Evolutionary conservation across 2,113 vertebrate genomes (phyloP).

Genomic region (Cricetomys ansorgei): DNA sequence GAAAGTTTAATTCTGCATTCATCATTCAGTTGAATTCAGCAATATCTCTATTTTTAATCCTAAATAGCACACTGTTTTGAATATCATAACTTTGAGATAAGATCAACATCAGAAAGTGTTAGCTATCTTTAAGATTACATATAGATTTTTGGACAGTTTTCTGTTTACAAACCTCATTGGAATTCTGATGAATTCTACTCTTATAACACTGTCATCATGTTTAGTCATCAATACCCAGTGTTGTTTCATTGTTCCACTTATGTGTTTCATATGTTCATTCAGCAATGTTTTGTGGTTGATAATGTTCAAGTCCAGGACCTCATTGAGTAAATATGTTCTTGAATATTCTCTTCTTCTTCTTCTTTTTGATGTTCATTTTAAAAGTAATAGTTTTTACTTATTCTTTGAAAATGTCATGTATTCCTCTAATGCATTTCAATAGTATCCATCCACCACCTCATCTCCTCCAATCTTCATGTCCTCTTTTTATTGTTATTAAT

Average conservation of each 20-base stretch:
- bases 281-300: not conserved
- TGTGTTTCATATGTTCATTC: not conserved
- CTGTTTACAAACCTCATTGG: not conserved
- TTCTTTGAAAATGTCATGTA: not conserved
- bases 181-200: not conserved
- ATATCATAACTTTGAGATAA: not conserved
- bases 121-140: not conserved
- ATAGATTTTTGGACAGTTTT: not conserved
- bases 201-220: not conserved
- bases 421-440: not conserved
- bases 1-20: not conserved
- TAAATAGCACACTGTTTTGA: not conserved
- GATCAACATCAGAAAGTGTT: not conserved
- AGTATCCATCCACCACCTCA: too few relatives aligned
- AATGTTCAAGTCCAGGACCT: not conserved
- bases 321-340: not conserved
- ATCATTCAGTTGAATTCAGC: not conserved
- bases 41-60: accelerated
- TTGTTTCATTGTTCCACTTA: not conserved
- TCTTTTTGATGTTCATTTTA: not conserved
- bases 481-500: not conserved
- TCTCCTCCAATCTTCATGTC: not conserved
- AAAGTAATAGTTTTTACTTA: not conserved
- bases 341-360: not conserved
- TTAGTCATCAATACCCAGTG: not conserved